These are phyloP conservation scores for Gnathonemus echidnorhynchus DNA, from an alignment of 2,113 vertebrate species.

Conservation along the genomic window DNA sequence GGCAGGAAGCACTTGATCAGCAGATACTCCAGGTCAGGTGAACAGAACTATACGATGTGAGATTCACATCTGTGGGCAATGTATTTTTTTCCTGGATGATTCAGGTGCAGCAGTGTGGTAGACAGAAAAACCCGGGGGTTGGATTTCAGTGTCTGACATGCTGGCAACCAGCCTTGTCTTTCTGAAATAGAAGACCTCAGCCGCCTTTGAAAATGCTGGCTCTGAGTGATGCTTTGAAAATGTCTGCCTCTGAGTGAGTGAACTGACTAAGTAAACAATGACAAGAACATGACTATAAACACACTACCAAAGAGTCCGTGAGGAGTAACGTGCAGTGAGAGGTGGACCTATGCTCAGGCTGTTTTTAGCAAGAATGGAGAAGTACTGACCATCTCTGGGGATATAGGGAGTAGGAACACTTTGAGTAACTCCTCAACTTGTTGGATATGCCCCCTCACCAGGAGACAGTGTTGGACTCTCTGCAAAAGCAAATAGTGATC, in stretches of 20 bases:
- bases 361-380: too few relatives aligned
- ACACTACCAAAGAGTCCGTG: background rate
- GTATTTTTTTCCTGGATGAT: background rate
- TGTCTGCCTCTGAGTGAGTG: background rate
- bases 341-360: too few relatives aligned
- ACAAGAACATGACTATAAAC: background rate
- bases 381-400: too few relatives aligned
- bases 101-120: background rate
- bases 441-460: too few relatives aligned
- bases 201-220: background rate
- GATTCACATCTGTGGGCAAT: too few relatives aligned
- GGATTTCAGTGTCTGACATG: background rate
- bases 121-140: background rate
- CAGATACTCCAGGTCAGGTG: too few relatives aligned
- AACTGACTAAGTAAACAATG: background rate
- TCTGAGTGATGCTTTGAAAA: background rate
- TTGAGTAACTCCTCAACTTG: too few relatives aligned
- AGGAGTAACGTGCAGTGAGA: background rate
- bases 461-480: too few relatives aligned
- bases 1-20: too few relatives aligned
- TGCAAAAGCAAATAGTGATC: too few relatives aligned
- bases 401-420: too few relatives aligned
- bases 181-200: background rate
- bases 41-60: too few relatives aligned
- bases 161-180: background rate